Evolutionary conservation across 2,797 vertebrate genomes (phyloP).

Genomic region (Pachyuromys duprasi): DNA sequence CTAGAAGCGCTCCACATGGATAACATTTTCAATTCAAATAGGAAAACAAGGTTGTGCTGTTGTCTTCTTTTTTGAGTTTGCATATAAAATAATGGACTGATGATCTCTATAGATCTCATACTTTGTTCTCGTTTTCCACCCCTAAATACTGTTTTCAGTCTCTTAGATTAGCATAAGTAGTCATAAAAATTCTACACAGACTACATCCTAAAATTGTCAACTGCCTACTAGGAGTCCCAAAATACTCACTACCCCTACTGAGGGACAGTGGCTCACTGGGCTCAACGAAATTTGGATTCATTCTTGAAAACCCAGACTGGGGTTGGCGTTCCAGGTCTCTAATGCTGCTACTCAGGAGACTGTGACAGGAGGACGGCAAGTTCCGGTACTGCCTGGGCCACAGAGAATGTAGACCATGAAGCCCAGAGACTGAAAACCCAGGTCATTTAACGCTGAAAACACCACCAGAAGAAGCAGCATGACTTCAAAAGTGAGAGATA

Average conservation of each 20-base stretch:
- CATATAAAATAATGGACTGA: neutral
- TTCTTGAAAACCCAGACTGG: neutral
- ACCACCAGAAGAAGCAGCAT: neutral
- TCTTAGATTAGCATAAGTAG: neutral
- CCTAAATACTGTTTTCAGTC: neutral
- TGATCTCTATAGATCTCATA: neutral
- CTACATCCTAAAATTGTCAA: neutral
- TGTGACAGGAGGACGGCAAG: too few relatives aligned
- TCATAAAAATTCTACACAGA: conserved; percentile 31
- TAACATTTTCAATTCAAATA: neutral
- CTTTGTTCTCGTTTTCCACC: neutral
- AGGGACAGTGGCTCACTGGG: neutral
- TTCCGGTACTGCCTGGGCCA: too few relatives aligned
- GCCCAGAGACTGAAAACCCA: neutral
- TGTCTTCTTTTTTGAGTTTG: neutral
- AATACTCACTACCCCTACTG: neutral
- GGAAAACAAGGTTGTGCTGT: neutral
- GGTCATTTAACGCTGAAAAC: conserved; percentile 26
- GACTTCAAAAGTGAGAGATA: neutral
- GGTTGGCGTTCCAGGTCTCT: neutral
- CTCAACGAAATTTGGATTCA: neutral
- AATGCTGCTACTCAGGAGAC: neutral
- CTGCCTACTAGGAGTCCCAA: neutral
- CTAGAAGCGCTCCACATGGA: neutral
- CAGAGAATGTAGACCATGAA: neutral